Percentiles rank a stretch among this genome's conserved stretches.
Conservation (phyloP, 2,113 vertebrate genomes). For the Triplophysa rosa region DNA sequence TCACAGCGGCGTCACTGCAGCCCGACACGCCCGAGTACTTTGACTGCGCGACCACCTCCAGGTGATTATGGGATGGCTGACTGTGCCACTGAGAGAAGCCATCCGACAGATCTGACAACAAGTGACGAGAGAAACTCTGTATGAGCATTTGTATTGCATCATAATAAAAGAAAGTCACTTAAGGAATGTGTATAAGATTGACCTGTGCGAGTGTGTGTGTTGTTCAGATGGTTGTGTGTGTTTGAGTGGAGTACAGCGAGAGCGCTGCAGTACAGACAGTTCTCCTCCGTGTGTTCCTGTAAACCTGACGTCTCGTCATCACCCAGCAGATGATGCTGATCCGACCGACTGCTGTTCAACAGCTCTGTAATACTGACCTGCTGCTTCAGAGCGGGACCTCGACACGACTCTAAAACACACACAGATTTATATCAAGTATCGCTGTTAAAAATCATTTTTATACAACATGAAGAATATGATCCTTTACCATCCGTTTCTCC, state of each 20-base stretch:
- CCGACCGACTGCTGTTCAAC: conserved; percentile 79
- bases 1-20: conserved; percentile 78
- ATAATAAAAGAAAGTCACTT: background rate
- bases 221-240: conserved; percentile 71
- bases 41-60: conserved; percentile 77
- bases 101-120: conserved; percentile 78
- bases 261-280: conserved; percentile 85
- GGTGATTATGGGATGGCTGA: conserved; percentile 77
- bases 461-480: too few relatives aligned
- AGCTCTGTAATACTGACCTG: conserved; percentile 87
- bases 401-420: conserved; percentile 70
- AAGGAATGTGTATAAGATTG: background rate
- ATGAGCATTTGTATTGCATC: too few relatives aligned
- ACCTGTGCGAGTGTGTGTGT: conserved; percentile 78
- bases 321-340: conserved; percentile 77
- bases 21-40: conserved; percentile 84
- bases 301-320: conserved; percentile 79
- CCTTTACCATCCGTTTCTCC: conserved; percentile 67
- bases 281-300: conserved; percentile 84
- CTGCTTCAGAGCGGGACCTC: conserved; percentile 76
- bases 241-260: conserved; percentile 75
- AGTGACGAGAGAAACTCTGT: background rate
- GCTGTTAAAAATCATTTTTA: background rate
- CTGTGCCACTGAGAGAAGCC: conserved; percentile 83
- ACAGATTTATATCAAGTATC: conserved; percentile 16